Evolutionary conservation across 2,113 vertebrate genomes (phyloP), one percentile per base, ranked within the genome.

Genomic region (Uria lomvia): DNA sequence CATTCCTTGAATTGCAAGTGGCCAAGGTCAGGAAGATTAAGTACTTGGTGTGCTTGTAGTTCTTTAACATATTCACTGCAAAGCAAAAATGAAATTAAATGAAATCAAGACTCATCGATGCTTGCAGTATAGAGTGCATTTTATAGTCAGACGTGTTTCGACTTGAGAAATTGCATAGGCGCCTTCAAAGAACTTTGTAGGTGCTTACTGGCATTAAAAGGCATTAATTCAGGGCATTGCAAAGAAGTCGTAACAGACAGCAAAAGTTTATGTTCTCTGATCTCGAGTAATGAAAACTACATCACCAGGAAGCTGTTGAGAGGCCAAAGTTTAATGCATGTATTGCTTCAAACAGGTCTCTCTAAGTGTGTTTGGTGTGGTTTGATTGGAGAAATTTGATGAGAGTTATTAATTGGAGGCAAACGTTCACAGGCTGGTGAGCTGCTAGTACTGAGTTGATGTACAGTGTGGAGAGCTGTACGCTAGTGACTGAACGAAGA

Each of bases 181-280:
- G 6, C 77, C 76, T 94, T 96, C 96, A 96, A 89, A 96, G 94
- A 91, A 56, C 55, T 89, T 70, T 36, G 70, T 84, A 85, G 73
- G 77, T 89, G 70, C 73, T 96, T 92, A 30, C 87, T 91, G 87
- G 87, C 73, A 78, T 60, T 91, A 68, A 66, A 84, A 85, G 43
- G 12, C 65, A 89, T 67, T 84, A 60, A 87, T 68, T 89, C 34
- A 36, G 80, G 62, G 56, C 43, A 29, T 52, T 88, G 67, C 70
- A 68, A 42, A 80, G 86, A 79, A 74, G 38, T 36, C 55, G 92
- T 50, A 83, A 65, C 72, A 72, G 83, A 23, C 59, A 59, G 70
- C 67, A 93, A 89, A 93, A 89, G 88, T 66, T 11, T 52, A 13
- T 2, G 3, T 78, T 67, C 80, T 94, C 84, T 91, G 43, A 78